phyloP scores from a whole-genome alignment of 2,888 invertebrate species.

The Agrotis ipsilon region DNA sequence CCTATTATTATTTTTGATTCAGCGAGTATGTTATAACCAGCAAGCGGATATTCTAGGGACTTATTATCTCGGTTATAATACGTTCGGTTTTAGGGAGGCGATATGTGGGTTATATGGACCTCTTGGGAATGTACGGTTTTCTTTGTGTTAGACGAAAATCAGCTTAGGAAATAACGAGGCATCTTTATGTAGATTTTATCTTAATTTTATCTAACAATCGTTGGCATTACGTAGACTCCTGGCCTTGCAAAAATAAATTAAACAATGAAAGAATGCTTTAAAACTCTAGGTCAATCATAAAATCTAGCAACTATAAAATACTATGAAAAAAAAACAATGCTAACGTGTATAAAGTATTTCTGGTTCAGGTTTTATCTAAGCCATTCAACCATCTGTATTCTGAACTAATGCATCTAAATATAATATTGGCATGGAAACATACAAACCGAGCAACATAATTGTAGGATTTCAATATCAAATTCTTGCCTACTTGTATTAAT shows the following conservation, averaged over 20 bases:
- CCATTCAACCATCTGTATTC: constrained; percentile 19
- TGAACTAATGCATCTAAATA: constrained; percentile 40
- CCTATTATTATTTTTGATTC: neutral
- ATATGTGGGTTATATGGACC: constrained; percentile 37
- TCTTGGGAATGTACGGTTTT: constrained; percentile 34
- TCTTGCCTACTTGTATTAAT: neutral
- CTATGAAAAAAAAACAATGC: neutral
- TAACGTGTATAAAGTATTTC: neutral
- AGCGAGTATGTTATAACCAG: too few relatives aligned
- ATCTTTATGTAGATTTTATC: neutral
- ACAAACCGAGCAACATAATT: neutral
- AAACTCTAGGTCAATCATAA: constrained; percentile 1
- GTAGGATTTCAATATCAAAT: neutral
- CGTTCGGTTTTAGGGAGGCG: constrained; percentile 15
- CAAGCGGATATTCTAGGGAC: constrained; percentile 17
- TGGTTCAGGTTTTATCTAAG: constrained; percentile 25
- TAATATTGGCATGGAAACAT: constrained; percentile 13
- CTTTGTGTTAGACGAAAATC: constrained; percentile 13
- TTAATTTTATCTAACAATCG: neutral
- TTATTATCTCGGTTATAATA: constrained; percentile 49
- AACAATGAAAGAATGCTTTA: neutral
- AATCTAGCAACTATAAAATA: constrained; percentile 11
- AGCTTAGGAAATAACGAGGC: constrained; percentile 10
- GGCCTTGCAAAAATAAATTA: neutral
- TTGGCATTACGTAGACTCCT: neutral